These are phyloP conservation scores for Mesorhabditis belari DNA, from an alignment of 2,888 invertebrate species.

Conservation along the genomic window DNA sequence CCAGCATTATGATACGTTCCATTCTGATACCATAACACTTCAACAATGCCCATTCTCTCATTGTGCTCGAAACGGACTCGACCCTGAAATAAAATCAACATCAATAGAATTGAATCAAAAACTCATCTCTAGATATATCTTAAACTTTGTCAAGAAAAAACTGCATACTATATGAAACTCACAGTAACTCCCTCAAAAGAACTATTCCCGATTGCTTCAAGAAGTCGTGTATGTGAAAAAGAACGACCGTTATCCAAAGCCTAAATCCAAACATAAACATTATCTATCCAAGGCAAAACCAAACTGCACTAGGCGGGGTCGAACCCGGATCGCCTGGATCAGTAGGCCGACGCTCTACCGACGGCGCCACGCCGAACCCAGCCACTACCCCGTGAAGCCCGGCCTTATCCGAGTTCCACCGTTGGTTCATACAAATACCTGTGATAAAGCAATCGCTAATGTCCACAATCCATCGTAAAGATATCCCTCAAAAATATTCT, in stretches of 20 bases:
- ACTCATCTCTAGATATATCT: background rate
- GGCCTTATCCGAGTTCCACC: background rate
- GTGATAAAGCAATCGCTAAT: constrained; percentile 78
- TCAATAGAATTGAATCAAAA: background rate
- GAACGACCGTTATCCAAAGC: constrained; percentile 18
- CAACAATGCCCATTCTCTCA: constrained; percentile 85
- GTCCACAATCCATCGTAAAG: constrained; percentile 99
- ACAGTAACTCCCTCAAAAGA: constrained; percentile 87
- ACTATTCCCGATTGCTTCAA: constrained; percentile 73
- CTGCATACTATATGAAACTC: constrained; percentile 44
- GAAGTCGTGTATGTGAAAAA: constrained; percentile 22
- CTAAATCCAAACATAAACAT: no score
- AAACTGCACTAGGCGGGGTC: no score
- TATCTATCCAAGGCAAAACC: no score
- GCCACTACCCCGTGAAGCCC: no score
- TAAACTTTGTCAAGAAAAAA: no score
- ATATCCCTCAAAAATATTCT: constrained; percentile 68
- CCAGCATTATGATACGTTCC: constrained; percentile 63
- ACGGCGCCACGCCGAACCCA: no score
- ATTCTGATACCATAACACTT: constrained; percentile 81
- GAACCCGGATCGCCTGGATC: no score
- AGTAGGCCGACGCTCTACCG: no score
- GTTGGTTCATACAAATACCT: background rate
- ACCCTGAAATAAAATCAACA: constrained; percentile 60
- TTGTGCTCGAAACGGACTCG: constrained; percentile 87